Conservation (phyloP, 2,113 vertebrate genomes). For the Campylomormyrus tamandua region DNA sequence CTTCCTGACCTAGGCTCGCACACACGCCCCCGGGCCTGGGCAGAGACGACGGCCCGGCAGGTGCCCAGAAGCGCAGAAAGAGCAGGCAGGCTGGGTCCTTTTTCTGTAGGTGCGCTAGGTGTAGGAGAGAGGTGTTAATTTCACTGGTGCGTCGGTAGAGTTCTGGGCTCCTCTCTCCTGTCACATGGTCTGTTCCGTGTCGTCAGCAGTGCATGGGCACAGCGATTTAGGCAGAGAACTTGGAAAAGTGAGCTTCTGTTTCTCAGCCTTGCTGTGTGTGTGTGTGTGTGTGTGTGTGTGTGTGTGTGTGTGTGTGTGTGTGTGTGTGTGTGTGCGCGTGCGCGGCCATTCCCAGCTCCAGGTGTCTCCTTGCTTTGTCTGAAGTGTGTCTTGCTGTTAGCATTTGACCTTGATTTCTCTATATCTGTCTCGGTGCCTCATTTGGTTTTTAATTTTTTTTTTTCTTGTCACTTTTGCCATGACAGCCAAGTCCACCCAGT, state of each 20-base stretch:
- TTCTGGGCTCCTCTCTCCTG: neutral
- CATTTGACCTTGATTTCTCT: neutral
- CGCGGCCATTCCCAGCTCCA: neutral
- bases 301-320: too few species aligned
- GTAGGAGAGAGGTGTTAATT: conserved; percentile 4
- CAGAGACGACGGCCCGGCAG: neutral
- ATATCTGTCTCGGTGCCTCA: neutral
- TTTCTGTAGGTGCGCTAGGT: neutral
- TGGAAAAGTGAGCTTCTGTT: neutral
- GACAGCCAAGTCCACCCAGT: neutral
- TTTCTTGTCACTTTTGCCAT: neutral
- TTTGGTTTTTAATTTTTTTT: neutral
- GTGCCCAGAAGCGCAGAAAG: neutral
- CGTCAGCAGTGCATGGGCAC: neutral
- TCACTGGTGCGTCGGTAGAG: neutral
- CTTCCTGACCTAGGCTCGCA: neutral
- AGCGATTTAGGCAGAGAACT: neutral
- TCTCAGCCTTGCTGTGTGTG: neutral
- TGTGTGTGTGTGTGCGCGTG: neutral
- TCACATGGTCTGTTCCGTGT: neutral
- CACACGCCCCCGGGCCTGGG: neutral
- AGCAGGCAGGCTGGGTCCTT: neutral
- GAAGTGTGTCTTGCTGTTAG: neutral
- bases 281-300: neutral
- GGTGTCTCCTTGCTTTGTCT: neutral